phyloP scores from a whole-genome alignment of 1,140 invertebrate genomes.

The Prorops nasuta region DNA sequence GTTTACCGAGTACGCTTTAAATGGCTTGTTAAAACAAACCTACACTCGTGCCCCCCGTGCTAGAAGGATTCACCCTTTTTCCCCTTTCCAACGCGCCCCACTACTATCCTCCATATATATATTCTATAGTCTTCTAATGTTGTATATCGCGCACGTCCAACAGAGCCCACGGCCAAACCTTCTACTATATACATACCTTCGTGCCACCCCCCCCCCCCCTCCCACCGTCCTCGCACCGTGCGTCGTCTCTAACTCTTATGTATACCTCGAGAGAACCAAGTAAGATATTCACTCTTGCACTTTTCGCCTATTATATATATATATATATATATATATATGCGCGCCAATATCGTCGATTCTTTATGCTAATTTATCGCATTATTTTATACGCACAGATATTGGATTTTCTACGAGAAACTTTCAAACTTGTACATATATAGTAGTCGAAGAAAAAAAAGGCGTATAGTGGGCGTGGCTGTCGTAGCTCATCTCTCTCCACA shows the following conservation, averaged over 20 bases:
- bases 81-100: conserved; percentile 14
- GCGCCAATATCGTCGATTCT: neutral
- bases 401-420: too few relatives aligned
- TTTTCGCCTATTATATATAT: too few relatives aligned
- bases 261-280: neutral
- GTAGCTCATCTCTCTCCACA: conserved; percentile 33
- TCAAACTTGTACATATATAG: conserved; percentile 21
- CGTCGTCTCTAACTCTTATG: neutral
- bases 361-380: neutral
- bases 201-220: neutral
- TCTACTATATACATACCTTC: too few relatives aligned
- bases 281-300: too few relatives aligned
- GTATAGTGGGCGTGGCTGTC: conserved; percentile 32
- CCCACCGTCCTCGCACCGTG: neutral
- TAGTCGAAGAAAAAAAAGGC: conserved; percentile 32
- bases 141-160: too few relatives aligned
- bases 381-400: too few relatives aligned
- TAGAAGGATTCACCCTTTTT: conserved; percentile 26
- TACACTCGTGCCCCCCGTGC: conserved; percentile 43
- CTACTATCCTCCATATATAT: too few relatives aligned
- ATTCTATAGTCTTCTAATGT: too few relatives aligned
- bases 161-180: too few relatives aligned
- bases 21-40: conserved; percentile 59
- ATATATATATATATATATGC: neutral
- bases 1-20: conserved; percentile 59